Percentiles rank a stretch among this genome's conserved stretches.
Evolutionary conservation across 1,140 invertebrate genomes (phyloP).

Genomic region (Philotrypesis tridentata): DNA sequence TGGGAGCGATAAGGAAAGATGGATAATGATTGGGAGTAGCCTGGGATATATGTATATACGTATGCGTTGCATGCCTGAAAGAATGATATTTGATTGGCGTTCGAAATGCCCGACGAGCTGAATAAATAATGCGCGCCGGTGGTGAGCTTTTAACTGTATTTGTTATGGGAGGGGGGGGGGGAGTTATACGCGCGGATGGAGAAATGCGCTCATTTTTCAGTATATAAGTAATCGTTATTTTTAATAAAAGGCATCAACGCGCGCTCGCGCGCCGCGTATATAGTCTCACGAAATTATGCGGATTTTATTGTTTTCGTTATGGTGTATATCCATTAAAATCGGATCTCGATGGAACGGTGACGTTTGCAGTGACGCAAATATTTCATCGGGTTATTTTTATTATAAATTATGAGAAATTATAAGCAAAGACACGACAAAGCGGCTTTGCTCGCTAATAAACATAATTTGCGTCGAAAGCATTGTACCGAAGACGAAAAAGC

Average conservation of each 20-base stretch:
- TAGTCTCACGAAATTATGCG: conserved; percentile 13
- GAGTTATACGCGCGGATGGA: too few species aligned
- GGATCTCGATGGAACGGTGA: not conserved
- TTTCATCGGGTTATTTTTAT: conserved; percentile 25
- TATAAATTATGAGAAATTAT: not conserved
- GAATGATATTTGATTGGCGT: not conserved
- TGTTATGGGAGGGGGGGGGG: too few species aligned
- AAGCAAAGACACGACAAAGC: not conserved
- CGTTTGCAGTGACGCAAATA: not conserved
- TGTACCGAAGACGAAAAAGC: not conserved
- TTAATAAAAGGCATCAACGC: conserved; percentile 14
- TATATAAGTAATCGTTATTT: not conserved
- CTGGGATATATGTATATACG: too few species aligned
- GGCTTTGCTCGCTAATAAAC: not conserved
- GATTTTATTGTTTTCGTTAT: conserved; percentile 18
- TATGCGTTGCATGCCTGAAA: not conserved
- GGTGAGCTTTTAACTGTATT: not conserved
- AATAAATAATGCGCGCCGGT: not conserved
- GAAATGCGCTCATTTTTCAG: not conserved
- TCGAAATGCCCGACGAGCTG: too few species aligned
- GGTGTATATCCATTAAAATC: too few species aligned
- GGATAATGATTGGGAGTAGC: not conserved
- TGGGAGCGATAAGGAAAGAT: not conserved
- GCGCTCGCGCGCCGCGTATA: not conserved
- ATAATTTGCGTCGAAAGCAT: not conserved